Base-by-base conservation (phyloP, 2,797 vertebrate genomes). In the Urosaurus nigricauda region DNA sequence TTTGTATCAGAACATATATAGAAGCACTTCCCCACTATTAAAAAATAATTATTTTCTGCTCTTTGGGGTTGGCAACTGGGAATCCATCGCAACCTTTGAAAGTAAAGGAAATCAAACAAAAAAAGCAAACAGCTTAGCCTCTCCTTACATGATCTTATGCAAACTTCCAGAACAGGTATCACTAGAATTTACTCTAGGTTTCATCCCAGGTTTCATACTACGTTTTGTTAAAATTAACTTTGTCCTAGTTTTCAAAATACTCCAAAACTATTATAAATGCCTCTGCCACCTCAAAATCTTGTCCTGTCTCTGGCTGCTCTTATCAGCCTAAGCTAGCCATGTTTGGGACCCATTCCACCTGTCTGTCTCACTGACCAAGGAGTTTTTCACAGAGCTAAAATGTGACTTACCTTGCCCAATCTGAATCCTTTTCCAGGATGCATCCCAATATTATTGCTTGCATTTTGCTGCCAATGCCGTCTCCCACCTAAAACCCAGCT, bases 41-140 rank as follows among this genome's bases (percentile, higher is more conserved):
- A 71, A 91, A 80, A 92, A 87, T 87, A 90, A 83, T 93, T 86
- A 94, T 90, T 91, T 94, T 87, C 70, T 83, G 16, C 53, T 88
- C 86, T 87, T 89, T 93, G 90, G 77, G 90, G 70, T 77, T 51
- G 89, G 92, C 60, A 90, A 32, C 47, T 14, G 60, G 74, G 79
- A 37, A 92, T 92, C 89, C 85, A 26, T 93, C 89, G 88, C 68
- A 73, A 74, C 90, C 83, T 93, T 93, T 88, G 79, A 91, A 93
- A 90, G 90, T 87, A 87, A 56, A 47, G 88, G 37, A 87, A 92
- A 82, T 87, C 80, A 90, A 90, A 85, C 81, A 91, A 26, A 75
- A 37, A 87, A 68, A 84, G 43, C 37, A 90, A 92, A 84, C 24
- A 91, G n/a, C 63, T 86, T 79, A 82, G 87, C n/a, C 87, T 0